Conservation (phyloP, 2,888 invertebrate genomes). For the Andrena chrysosceles region DNA sequence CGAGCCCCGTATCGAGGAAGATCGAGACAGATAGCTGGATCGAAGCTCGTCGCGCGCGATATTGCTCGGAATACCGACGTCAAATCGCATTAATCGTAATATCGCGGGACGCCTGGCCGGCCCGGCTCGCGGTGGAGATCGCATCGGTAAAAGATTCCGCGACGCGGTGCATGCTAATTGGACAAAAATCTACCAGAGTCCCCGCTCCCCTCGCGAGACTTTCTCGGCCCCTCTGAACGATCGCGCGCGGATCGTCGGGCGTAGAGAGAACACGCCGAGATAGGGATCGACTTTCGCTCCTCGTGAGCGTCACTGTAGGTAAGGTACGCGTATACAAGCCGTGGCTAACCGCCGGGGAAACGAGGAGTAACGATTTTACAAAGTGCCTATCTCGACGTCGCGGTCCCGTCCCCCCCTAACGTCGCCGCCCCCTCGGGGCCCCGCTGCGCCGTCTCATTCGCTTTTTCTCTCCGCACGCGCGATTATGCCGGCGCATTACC, state of each 20-base stretch:
- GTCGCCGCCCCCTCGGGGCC: conserved; percentile 5
- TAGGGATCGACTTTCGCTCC: conserved; percentile 77
- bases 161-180: conserved; percentile 77
- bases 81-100: conserved; percentile 77
- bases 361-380: conserved; percentile 75
- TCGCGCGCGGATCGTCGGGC: conserved; percentile 66
- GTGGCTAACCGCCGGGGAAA: conserved; percentile 68
- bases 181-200: conserved; percentile 73
- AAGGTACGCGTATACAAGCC: conserved; percentile 66
- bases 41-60: conserved; percentile 30
- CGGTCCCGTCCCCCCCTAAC: conserved; percentile 1
- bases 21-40: conserved; percentile 27
- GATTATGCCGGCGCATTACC: conserved; percentile 70
- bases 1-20: conserved; percentile 10
- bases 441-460: conserved; percentile 34
- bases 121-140: conserved; percentile 57
- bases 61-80: conserved; percentile 68
- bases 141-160: conserved; percentile 72
- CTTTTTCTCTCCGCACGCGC: conserved; percentile 62
- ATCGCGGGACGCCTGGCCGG: conserved; percentile 65
- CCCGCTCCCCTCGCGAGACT: conserved; percentile 24
- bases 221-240: conserved; percentile 47
- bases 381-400: conserved; percentile 68
- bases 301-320: conserved; percentile 76
- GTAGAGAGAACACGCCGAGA: conserved; percentile 74